These are phyloP conservation scores for Gobio gobio DNA, from an alignment of 2,113 vertebrate species.

Conservation along the genomic window DNA sequence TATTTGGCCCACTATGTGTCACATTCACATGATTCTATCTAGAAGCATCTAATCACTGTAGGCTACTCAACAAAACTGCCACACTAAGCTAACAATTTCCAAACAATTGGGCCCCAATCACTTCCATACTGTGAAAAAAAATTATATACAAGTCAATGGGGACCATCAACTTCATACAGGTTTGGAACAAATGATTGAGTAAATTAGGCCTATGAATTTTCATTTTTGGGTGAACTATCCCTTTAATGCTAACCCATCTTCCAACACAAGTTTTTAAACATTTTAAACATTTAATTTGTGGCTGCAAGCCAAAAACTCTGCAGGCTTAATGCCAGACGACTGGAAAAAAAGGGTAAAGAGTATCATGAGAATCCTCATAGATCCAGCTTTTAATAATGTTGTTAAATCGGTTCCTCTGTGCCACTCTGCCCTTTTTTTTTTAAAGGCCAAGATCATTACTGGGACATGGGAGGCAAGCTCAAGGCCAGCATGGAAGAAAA, in stretches of 20 bases:
- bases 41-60: neutral
- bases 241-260: slow-evolving; percentile 8
- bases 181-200: no score
- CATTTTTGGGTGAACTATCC: no score
- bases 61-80: neutral
- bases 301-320: slow-evolving; percentile 21
- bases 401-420: slow-evolving; percentile 6
- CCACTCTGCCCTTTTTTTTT: neutral
- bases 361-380: slow-evolving; percentile 19
- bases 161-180: no score
- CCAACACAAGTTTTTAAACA: slow-evolving; percentile 32
- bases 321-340: slow-evolving; percentile 40
- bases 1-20: neutral
- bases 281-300: slow-evolving; percentile 33
- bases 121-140: no score
- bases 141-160: no score
- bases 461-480: neutral
- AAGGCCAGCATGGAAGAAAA: slow-evolving; percentile 29
- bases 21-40: neutral
- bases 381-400: slow-evolving; percentile 21
- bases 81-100: neutral
- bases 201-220: no score
- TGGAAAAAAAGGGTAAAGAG: slow-evolving; percentile 27
- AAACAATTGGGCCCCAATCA: no score
- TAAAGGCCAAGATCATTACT: slow-evolving; percentile 16